A percentile compares a stretch with the other conserved stretches of the same genome.
Conservation (phyloP, 2,888 invertebrate species). For the Polyommatus icarus region DNA sequence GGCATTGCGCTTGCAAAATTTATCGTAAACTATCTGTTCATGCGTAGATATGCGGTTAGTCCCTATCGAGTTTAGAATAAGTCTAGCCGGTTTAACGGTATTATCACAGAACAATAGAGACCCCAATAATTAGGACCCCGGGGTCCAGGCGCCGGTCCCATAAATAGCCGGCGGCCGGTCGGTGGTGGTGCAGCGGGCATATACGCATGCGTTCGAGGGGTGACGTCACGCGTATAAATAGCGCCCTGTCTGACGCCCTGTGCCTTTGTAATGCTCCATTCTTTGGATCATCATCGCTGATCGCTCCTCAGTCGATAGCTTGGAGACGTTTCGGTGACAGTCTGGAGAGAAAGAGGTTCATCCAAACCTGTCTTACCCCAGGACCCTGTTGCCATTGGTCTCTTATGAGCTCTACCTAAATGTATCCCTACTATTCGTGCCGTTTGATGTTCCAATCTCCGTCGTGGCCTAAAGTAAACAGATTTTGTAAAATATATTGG, state of each 20-base stretch:
- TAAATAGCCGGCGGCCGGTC: constrained; percentile 18
- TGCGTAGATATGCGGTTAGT: not conserved
- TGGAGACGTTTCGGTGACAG: not conserved
- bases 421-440: not conserved
- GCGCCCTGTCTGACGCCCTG: constrained; percentile 17
- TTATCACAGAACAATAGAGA: not conserved
- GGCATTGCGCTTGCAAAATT: not conserved
- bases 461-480: not conserved
- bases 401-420: not conserved
- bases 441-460: too few relatives aligned
- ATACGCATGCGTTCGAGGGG: constrained; percentile 9
- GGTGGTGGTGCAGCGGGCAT: constrained; percentile 14
- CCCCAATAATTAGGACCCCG: not conserved
- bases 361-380: too few relatives aligned
- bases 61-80: not conserved
- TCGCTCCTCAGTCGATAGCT: not conserved
- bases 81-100: not conserved
- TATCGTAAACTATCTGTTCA: not conserved
- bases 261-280: constrained; percentile 1
- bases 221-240: constrained; percentile 27
- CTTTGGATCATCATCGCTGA: not conserved
- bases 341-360: not conserved
- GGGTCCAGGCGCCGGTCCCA: not conserved
- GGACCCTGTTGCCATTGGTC: not conserved
- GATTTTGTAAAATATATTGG: not conserved